These are phyloP conservation scores for Pogonus chalceus DNA, from an alignment of 1,140 invertebrate genomes.

Conservation along the genomic window DNA sequence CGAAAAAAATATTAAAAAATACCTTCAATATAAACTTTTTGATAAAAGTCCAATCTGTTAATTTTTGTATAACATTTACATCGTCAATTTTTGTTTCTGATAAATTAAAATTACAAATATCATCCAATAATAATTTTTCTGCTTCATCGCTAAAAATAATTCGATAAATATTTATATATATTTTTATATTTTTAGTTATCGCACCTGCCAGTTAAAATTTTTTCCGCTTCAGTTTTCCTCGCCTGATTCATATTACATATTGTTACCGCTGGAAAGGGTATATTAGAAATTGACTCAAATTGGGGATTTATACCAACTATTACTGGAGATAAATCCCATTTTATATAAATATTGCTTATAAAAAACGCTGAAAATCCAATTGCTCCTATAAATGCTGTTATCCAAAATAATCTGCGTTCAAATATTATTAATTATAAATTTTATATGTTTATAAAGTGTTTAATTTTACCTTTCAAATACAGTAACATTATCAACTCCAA, in stretches of 20 bases:
- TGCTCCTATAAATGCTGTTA: conserved; percentile 52
- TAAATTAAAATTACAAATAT: neutral
- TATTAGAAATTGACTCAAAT: conserved; percentile 46
- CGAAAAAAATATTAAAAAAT: neutral
- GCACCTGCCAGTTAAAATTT: conserved; percentile 32
- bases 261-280: conserved; percentile 71
- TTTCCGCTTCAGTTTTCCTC: conserved; percentile 47
- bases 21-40: neutral
- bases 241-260: conserved; percentile 73
- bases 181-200: no score
- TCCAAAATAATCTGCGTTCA: conserved; percentile 53
- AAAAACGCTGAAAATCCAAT: conserved; percentile 55
- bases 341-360: conserved; percentile 58
- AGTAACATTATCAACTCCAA: conserved; percentile 57
- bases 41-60: neutral
- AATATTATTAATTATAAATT: neutral
- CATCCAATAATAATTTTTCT: neutral
- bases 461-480: conserved; percentile 52
- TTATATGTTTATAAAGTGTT: neutral
- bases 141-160: neutral
- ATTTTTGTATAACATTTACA: neutral
- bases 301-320: conserved; percentile 60
- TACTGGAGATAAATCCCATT: conserved; percentile 59
- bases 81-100: neutral
- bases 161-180: no score